phyloP scores from a whole-genome alignment of 2,797 vertebrate genomes.

The Sus cebifrons region DNA sequence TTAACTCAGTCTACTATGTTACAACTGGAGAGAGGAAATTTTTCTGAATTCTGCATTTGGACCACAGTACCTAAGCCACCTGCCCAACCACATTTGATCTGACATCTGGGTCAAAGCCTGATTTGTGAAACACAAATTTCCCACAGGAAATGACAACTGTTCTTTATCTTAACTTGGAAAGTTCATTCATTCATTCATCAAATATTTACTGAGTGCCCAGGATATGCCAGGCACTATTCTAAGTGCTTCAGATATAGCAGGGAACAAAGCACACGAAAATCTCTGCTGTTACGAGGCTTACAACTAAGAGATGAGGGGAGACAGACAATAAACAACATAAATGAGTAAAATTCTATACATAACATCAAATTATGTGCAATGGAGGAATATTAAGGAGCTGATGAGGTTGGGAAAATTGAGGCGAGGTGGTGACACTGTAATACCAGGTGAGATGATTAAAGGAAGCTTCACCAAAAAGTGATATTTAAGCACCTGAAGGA shows the following conservation, averaged over 20 bases:
- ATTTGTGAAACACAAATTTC: slow-evolving; percentile 44
- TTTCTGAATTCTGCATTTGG: slow-evolving; percentile 34
- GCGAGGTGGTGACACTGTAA: background rate
- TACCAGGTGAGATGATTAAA: background rate
- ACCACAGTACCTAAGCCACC: background rate
- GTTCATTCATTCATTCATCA: background rate
- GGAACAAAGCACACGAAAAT: slow-evolving; percentile 39
- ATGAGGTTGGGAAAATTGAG: background rate
- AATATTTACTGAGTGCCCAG: slow-evolving; percentile 6
- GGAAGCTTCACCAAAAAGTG: background rate
- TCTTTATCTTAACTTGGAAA: slow-evolving; percentile 43
- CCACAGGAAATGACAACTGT: slow-evolving; percentile 28
- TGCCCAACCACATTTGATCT: background rate
- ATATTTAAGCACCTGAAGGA: background rate
- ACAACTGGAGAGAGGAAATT: background rate
- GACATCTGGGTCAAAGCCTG: slow-evolving; percentile 16
- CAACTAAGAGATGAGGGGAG: background rate
- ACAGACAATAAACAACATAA: slow-evolving; percentile 38
- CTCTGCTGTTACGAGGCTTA: background rate
- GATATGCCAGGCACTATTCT: background rate
- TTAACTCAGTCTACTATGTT: background rate
- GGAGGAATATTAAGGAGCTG: background rate
- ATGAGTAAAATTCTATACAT: background rate
- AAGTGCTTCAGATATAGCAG: background rate
- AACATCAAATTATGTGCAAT: background rate